Percentiles rank a stretch among this genome's conserved stretches.
These are phyloP conservation scores for Amphiura filiformis DNA, from an alignment of 35 echinoderm and acorn worm species.

Conservation along the genomic window DNA sequence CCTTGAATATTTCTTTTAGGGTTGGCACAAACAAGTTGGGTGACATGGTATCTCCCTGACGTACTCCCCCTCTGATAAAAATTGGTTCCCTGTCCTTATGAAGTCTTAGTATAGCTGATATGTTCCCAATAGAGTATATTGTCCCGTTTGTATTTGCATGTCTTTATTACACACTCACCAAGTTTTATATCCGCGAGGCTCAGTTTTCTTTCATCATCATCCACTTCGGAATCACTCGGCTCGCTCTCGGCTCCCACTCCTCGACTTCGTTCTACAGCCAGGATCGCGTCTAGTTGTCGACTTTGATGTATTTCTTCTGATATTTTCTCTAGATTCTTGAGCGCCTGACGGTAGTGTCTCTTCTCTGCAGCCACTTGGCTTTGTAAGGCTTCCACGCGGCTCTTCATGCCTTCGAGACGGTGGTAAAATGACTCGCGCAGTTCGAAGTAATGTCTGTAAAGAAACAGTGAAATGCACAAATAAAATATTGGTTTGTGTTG, in stretches of 20 bases:
- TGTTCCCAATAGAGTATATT: too few species aligned
- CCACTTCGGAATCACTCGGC: slow-evolving; percentile 29
- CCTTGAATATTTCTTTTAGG: too few species aligned
- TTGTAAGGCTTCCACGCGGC: slow-evolving; percentile 42
- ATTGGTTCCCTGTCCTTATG: too few species aligned
- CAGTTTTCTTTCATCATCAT: too few species aligned
- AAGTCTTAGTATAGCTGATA: too few species aligned
- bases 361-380: slow-evolving; percentile 36
- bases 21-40: too few species aligned
- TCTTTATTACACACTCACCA: too few species aligned
- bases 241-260: slow-evolving; percentile 85
- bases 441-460: slow-evolving; percentile 65
- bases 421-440: slow-evolving; percentile 54
- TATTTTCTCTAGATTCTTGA: slow-evolving; percentile 73
- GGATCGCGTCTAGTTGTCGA: slow-evolving; percentile 21
- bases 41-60: too few species aligned
- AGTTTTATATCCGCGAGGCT: too few species aligned
- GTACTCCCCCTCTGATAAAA: too few species aligned
- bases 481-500: background rate
- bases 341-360: slow-evolving; percentile 57
- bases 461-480: background rate
- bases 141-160: too few species aligned
- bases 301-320: slow-evolving; percentile 92
- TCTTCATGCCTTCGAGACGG: slow-evolving; percentile 55
- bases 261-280: slow-evolving; percentile 43